Base-by-base conservation (phyloP, 1,140 invertebrate genomes). In the Papilio machaon region DNA sequence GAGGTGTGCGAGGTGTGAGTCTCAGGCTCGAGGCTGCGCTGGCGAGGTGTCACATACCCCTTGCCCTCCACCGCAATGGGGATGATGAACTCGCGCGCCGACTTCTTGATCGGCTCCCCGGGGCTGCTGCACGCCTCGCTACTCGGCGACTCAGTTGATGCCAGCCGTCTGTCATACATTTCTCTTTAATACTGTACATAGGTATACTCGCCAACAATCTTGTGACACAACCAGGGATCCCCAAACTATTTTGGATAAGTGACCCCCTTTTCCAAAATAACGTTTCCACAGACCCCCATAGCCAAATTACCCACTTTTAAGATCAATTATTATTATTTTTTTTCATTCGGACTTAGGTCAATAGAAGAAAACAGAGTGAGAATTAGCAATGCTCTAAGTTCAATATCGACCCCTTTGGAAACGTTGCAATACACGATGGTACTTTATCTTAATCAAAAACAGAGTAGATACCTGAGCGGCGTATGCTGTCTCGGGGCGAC, bases 1-100 rank as follows among this genome's bases (percentile, higher is more conserved):
- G 90, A 91, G 60, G 23, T 11, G 95, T 91, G 94, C 92, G 90
- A 91, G 60, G 96, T 11, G 60, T 64, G 64, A 11, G 64, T 95
- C 81, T 96, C 96, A 2, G 97, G 97, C 89, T 97, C 97, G 35
- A 97, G 95, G 87, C 97, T 97, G 81, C 96, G 96, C 73, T 97
- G 96, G 35, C 97, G 95, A 17, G 97, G 97, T 23, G 97, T 98
- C 35, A 98, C 96, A 89, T 97, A 98, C 76, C 97, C 97, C 81
- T 97, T 97, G 81, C 97, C 97, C 94, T 98, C 98, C 64, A 98
- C 96, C 17, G 97, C 97, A 86, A 98, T 98, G 1, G 98, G 98
- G 93, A 98, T 98, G 87, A 98, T 98, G 85, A 98, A 98, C 93
- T 98, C 98, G 19, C 98, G 95, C 11, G 97, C 97, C 79, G 97